A percentile compares a stretch with the other conserved stretches of the same genome.
phyloP scores from a whole-genome alignment of 2,888 invertebrate genomes.

The Falcaria lacertinaria region DNA sequence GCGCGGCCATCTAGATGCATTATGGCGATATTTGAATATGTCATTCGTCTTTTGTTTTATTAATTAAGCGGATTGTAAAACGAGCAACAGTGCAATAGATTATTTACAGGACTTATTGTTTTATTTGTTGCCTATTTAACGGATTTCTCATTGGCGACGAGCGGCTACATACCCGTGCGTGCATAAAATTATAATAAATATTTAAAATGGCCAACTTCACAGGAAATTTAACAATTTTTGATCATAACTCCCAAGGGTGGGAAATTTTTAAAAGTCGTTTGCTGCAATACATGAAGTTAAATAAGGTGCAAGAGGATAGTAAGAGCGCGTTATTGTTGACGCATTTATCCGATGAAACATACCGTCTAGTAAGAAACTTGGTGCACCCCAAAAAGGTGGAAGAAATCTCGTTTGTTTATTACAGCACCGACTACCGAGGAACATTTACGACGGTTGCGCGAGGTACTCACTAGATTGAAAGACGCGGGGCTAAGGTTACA shows the following conservation, averaged over 20 bases:
- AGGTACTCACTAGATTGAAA: neutral
- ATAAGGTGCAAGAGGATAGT: neutral
- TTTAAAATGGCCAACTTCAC: neutral
- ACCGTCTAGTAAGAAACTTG: conserved; percentile 12
- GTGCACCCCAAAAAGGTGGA: neutral
- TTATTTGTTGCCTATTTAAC: too few species aligned
- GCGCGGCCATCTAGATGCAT: too few species aligned
- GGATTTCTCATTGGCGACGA: too few species aligned
- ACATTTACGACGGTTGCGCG: neutral
- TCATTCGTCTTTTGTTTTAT: too few species aligned
- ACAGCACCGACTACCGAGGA: neutral
- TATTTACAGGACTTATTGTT: too few species aligned
- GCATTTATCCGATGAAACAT: conserved; percentile 14
- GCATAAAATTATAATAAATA: too few species aligned
- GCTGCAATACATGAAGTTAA: neutral
- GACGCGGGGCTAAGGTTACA: conserved; percentile 3
- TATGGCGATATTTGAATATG: too few species aligned
- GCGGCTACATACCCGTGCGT: too few species aligned
- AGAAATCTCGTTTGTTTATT: neutral
- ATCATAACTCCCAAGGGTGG: conserved; percentile 5
- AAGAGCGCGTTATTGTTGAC: conserved; percentile 1
- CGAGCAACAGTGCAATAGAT: too few species aligned
- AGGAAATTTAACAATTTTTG: neutral
- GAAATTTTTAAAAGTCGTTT: conserved; percentile 2
- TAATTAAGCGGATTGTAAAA: too few species aligned